Evolutionary conservation across 2,888 invertebrate genomes (phyloP), one percentile per base, ranked within the genome.

Genomic region (Boloria euphrosyne): DNA sequence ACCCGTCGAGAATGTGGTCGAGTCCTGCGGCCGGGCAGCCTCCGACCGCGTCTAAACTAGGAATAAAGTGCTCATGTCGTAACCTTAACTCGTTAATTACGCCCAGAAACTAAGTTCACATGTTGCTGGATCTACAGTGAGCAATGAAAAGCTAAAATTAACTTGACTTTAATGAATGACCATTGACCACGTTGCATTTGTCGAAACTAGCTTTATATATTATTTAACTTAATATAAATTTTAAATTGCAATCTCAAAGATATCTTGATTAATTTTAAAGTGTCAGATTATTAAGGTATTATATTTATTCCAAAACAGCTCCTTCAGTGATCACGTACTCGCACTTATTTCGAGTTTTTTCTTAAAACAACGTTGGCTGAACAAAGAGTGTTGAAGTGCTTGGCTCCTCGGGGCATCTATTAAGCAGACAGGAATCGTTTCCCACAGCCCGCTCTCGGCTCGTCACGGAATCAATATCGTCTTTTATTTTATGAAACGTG

Each of bases 391-490:
- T 78, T 81, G 79, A 80, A 82, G 81, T 76, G 79, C 78, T 77
- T 74, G 78, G 78, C 76, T 85, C 86, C 89, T 87, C 83, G 77
- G 84, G 89, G 87, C 86, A 86, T 78, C 84, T 86, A 89, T 88
- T 89, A 89, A 85, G 81, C 80, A 82, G 85, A 83, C 88, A 85
- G 86, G 86, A 86, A 89, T 88, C 84, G 85, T 84, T 91, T 91
- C 91, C 88, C 91, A 91, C 90, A 89, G 89, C 84, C 80, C 84
- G 86, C 83, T 80, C 84, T 81, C 84, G 79, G 80, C 85, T 86
- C 90, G 90, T 89, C 89, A 91, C 90, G 90, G 87, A 91, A 91
- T 91, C 91, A 90, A 91, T 91, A 91, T 89, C 86, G 85, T 84
- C 89, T 91, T 90, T 90, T 92, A 91, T 91, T 89, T 91, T 87